A percentile compares a stretch with the other conserved stretches of the same genome.
Conservation (phyloP, 2,888 invertebrate species). For the Ennomos fuscantarius region DNA sequence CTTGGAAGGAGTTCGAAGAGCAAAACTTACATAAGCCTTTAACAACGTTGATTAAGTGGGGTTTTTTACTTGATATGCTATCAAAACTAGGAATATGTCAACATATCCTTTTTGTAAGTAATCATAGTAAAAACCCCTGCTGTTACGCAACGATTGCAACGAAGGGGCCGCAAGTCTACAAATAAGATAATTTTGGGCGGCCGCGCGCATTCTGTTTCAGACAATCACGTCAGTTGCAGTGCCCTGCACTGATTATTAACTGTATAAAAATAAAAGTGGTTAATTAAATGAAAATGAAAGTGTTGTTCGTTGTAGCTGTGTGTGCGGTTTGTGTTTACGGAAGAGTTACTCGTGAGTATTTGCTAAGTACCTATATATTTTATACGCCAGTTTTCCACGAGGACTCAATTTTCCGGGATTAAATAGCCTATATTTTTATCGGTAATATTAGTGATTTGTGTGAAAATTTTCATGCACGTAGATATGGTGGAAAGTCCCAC, state of each 20-base stretch:
- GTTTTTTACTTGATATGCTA: background rate
- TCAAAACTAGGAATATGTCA: background rate
- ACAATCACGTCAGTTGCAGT: conserved; percentile 49
- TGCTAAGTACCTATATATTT: background rate
- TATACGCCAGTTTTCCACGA: too few relatives aligned
- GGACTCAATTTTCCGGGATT: too few relatives aligned
- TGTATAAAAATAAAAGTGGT: background rate
- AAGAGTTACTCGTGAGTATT: conserved; percentile 73
- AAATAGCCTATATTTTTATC: too few relatives aligned
- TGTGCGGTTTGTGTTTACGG: conserved; percentile 60
- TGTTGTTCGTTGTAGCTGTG: conserved; percentile 56
- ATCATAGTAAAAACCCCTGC: conserved; percentile 33
- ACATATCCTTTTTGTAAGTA: conserved; percentile 7
- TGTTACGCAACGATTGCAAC: conserved; percentile 43
- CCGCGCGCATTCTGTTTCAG: conserved; percentile 64
- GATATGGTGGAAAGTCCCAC: too few relatives aligned
- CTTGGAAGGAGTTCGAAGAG: too few relatives aligned
- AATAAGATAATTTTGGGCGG: conserved; percentile 71
- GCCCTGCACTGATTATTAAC: conserved; percentile 17
- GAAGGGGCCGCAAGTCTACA: conserved; percentile 56
- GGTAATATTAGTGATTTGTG: too few relatives aligned
- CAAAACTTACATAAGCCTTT: too few relatives aligned
- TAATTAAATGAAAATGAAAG: conserved; percentile 58
- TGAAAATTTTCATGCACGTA: too few relatives aligned
- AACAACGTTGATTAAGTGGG: background rate